A percentile compares a stretch with the other conserved stretches of the same genome.
These are phyloP conservation scores for Clarias macrocephalus DNA, from an alignment of 2,113 vertebrate species.

Conservation along the genomic window DNA sequence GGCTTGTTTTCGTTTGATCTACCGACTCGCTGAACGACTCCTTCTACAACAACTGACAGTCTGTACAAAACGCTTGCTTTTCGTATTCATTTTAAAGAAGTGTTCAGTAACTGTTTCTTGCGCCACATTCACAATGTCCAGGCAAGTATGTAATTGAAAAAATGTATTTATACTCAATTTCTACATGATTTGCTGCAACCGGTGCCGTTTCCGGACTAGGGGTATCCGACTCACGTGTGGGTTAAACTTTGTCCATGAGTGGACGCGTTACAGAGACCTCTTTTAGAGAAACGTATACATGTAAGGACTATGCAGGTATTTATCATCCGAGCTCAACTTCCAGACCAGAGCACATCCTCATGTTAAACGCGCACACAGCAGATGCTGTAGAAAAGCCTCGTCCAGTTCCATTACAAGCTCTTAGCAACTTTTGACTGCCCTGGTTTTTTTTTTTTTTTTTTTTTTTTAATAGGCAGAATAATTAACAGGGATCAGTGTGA, in stretches of 20 bases:
- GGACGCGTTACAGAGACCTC: constrained; percentile 2
- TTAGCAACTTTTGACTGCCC: background rate
- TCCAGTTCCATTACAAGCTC: background rate
- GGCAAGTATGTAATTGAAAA: constrained; percentile 42
- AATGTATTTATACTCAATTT: background rate
- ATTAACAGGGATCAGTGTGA: background rate
- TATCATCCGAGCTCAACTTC: constrained; percentile 1
- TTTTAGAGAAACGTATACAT: constrained; percentile 1
- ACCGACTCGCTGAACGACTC: background rate
- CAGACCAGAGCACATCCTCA: background rate
- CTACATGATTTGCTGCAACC: constrained; percentile 18
- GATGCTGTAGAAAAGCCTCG: background rate
- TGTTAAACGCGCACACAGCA: background rate
- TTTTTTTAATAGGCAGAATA: background rate
- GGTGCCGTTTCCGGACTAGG: background rate
- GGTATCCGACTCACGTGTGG: constrained; percentile 22
- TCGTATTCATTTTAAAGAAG: background rate
- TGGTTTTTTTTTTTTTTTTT: background rate
- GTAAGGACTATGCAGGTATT: background rate
- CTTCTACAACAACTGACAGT: background rate
- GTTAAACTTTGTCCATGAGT: constrained; percentile 35
- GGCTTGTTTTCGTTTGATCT: constrained; percentile 35
- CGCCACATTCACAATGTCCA: background rate
- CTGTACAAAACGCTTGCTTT: background rate
- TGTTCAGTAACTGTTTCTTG: background rate